Percentiles rank a stretch among this genome's conserved stretches.
These are phyloP conservation scores for Xanthia togata DNA, from an alignment of 2,888 invertebrate genomes.

Conservation along the genomic window DNA sequence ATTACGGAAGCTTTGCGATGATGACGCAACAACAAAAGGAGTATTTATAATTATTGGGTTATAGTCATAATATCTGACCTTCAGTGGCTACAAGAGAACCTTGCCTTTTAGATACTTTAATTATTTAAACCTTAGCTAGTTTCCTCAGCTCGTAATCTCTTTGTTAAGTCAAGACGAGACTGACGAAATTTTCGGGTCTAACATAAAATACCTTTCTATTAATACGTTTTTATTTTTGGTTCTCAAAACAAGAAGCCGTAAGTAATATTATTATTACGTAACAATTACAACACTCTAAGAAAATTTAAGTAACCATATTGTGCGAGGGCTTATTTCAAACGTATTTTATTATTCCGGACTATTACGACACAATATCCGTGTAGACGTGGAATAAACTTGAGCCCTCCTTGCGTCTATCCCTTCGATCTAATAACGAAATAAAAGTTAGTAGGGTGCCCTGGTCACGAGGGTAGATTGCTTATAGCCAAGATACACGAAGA, in stretches of 20 bases:
- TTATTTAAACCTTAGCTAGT: constrained; percentile 4
- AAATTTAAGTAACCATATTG: not conserved
- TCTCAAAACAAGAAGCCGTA: constrained; percentile 6
- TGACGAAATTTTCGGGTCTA: not conserved
- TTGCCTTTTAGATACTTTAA: not conserved
- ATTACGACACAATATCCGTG: constrained; percentile 50
- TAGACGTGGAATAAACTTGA: constrained; percentile 60
- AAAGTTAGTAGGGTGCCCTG: constrained; percentile 87
- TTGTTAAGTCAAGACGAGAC: not conserved
- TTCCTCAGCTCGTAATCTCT: not conserved
- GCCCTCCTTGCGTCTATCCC: constrained; percentile 77
- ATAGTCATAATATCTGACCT: constrained; percentile 9
- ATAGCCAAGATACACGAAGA: constrained; percentile 69
- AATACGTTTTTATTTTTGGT: constrained; percentile 1
- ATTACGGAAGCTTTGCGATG: constrained; percentile 23
- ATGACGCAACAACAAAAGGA: constrained; percentile 27
- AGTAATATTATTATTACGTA: not conserved
- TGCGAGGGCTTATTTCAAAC: constrained; percentile 21
- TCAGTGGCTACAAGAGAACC: constrained; percentile 8
- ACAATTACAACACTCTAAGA: constrained; percentile 2
- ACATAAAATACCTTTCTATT: constrained; percentile 5
- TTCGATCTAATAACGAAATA: constrained; percentile 85
- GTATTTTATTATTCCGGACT: constrained; percentile 39
- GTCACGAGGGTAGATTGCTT: constrained; percentile 78
- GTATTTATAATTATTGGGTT: constrained; percentile 23